Conservation (phyloP, 2,797 vertebrate species). For the Tapera naevia region DNA sequence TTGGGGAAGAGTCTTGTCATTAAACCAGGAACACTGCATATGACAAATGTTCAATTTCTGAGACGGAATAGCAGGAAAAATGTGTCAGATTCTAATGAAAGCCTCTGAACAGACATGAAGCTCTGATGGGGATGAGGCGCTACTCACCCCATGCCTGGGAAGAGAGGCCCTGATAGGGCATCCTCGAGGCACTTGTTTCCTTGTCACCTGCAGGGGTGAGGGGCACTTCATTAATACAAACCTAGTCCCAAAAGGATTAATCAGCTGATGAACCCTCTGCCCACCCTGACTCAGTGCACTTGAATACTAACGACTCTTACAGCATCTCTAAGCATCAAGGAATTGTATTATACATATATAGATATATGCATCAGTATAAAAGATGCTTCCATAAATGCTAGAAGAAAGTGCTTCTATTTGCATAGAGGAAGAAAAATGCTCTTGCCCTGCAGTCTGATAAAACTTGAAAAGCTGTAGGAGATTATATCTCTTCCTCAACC, state of each 20-base stretch:
- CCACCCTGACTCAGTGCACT: not conserved
- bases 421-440: not conserved
- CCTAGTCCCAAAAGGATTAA: not conserved
- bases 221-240: not conserved
- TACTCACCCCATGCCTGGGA: fast-evolving
- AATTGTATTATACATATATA: not conserved
- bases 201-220: not conserved
- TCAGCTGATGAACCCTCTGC: not conserved
- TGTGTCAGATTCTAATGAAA: not conserved
- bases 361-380: not conserved
- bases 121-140: not conserved
- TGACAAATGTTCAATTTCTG: not conserved
- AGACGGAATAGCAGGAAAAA: not conserved
- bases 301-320: not conserved
- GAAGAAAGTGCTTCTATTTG: not conserved
- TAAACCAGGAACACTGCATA: not conserved
- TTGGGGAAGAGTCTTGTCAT: not conserved
- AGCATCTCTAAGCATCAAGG: not conserved
- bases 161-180: not conserved
- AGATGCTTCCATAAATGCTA: not conserved
- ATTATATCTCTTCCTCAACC: not conserved
- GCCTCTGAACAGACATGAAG: not conserved
- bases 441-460: not conserved
- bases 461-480: not conserved
- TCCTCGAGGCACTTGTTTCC: not conserved